These are phyloP conservation scores for Oncorhynchus tshawytscha DNA, from an alignment of 2,113 vertebrate genomes.

Conservation along the genomic window DNA sequence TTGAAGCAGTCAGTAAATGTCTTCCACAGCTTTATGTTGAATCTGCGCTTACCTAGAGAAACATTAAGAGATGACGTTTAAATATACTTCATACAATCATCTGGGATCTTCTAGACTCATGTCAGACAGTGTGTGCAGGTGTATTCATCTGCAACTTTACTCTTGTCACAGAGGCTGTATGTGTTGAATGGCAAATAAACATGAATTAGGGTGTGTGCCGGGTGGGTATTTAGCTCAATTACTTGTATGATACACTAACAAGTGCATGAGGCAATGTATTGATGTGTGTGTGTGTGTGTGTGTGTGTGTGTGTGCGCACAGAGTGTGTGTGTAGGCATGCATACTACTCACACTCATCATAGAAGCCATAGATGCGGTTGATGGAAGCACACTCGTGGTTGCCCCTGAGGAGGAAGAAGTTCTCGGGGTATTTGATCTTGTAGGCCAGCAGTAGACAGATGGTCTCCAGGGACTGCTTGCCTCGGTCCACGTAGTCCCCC, in stretches of 20 bases:
- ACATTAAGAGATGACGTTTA: background rate
- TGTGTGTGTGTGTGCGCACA: background rate
- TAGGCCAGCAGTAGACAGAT: constrained; percentile 94
- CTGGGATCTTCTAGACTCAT: background rate
- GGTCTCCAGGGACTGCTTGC: constrained; percentile 94
- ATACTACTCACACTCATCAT: constrained; percentile 89
- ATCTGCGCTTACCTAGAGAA: constrained; percentile 86
- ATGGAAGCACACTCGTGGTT: constrained; percentile 97
- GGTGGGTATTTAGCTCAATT: background rate
- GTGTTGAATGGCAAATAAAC: too few species aligned
- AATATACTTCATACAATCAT: background rate
- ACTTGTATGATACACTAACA: too few species aligned
- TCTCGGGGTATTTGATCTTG: constrained; percentile 97
- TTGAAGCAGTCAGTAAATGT: constrained; percentile 97
- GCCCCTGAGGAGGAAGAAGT: constrained; percentile 93
- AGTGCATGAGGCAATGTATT: background rate
- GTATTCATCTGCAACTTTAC: background rate
- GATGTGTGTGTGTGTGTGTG: background rate
- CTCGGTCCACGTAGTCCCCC: constrained; percentile 95
- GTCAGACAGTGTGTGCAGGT: background rate
- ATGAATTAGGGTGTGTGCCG: background rate
- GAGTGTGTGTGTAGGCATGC: background rate
- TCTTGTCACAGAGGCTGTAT: background rate
- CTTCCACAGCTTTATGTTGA: constrained; percentile 98
- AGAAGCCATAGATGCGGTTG: constrained; percentile 97